phyloP scores from a whole-genome alignment of 2,888 invertebrate genomes.

The Acanthosepion pharaonis region DNA sequence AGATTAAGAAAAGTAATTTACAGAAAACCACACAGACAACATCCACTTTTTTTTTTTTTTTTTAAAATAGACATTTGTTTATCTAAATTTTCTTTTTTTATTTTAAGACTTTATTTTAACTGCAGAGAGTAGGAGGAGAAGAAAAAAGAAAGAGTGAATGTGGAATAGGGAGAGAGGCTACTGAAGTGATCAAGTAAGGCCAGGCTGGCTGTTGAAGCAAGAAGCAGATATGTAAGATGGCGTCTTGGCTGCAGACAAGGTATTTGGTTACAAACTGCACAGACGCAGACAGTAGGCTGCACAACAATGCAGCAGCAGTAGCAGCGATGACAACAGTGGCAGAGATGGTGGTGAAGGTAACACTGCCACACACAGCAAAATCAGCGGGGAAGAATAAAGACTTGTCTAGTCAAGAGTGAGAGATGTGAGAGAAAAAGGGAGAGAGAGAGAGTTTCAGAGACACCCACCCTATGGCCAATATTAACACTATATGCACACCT shows the following conservation, averaged over 20 bases:
- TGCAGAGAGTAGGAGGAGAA: neutral
- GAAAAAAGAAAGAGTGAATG: neutral
- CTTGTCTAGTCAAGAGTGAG: too few relatives aligned
- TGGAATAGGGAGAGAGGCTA: neutral
- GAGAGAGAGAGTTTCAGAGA: neutral
- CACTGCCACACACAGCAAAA: slow-evolving; percentile 11
- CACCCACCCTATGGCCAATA: neutral
- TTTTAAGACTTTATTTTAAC: neutral
- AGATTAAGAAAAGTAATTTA: neutral
- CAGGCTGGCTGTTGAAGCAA: slow-evolving; percentile 39
- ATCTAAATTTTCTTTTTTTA: neutral
- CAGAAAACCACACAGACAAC: neutral
- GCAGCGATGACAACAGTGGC: neutral
- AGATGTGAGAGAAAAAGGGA: too few relatives aligned
- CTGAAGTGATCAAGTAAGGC: slow-evolving; percentile 24
- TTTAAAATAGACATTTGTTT: neutral
- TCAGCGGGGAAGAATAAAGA: neutral
- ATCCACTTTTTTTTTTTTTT: neutral
- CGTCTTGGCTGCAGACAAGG: slow-evolving; percentile 44
- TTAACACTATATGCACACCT: slow-evolving; percentile 43
- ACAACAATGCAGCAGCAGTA: slow-evolving; percentile 47
- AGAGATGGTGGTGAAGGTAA: neutral
- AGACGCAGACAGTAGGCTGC: slow-evolving; percentile 45
- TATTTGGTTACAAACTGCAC: slow-evolving; percentile 46
- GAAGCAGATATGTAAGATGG: slow-evolving; percentile 47